Conservation (phyloP, 2,888 invertebrate genomes). For the Mythimna lalbum region DNA sequence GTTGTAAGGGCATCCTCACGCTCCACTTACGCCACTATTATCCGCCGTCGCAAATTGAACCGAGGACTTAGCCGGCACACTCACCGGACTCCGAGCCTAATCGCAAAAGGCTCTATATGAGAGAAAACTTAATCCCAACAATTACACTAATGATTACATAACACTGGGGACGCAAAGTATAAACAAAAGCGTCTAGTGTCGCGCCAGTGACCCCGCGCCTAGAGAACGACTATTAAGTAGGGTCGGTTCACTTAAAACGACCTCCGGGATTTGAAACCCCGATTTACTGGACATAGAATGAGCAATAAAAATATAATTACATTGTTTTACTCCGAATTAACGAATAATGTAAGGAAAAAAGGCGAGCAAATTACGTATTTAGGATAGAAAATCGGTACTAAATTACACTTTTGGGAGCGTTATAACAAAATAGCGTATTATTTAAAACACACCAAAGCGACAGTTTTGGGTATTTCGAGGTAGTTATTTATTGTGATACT, state of each 20-base stretch:
- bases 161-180: conserved; percentile 80
- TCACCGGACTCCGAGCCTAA: conserved; percentile 59
- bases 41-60: conserved; percentile 65
- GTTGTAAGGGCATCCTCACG: conserved; percentile 50
- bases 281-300: conserved; percentile 88
- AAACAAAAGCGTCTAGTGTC: conserved; percentile 79
- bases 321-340: conserved; percentile 83
- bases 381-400: conserved; percentile 74
- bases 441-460: conserved; percentile 70
- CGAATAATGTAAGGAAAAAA: conserved; percentile 78
- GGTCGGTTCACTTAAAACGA: conserved; percentile 84
- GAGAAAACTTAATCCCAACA: conserved; percentile 75
- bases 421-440: conserved; percentile 74
- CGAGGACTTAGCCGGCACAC: conserved; percentile 56
- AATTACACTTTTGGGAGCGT: conserved; percentile 77
- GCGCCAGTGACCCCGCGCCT: conserved; percentile 76
- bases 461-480: conserved; percentile 61
- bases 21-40: conserved; percentile 63
- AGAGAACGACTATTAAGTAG: conserved; percentile 85
- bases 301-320: conserved; percentile 89
- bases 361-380: conserved; percentile 76
- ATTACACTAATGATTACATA: conserved; percentile 81
- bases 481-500: conserved; percentile 48
- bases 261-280: conserved; percentile 83
- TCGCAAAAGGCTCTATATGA: conserved; percentile 71